Evolutionary conservation across 2,113 vertebrate genomes (phyloP).

Genomic region (Todiramphus chloris): DNA sequence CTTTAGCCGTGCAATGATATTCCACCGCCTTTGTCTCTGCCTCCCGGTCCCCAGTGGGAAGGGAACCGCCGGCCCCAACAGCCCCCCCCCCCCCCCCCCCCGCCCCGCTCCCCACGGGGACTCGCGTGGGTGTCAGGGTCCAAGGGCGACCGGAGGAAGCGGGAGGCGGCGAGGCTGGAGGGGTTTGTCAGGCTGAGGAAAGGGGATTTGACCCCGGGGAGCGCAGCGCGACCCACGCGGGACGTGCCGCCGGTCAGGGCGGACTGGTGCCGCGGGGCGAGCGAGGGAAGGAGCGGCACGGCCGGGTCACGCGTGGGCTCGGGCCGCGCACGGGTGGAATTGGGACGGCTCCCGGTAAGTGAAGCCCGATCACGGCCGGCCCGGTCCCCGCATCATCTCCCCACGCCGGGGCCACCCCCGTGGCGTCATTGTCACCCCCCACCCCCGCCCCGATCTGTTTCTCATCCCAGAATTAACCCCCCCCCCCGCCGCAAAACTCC

Average conservation of each 20-base stretch:
- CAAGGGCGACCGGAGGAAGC: background rate
- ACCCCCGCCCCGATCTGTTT: background rate
- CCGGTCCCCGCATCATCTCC: background rate
- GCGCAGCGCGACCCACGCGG: background rate
- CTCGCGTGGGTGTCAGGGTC: background rate
- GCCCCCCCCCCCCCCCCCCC: background rate
- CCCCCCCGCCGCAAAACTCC: too few relatives aligned
- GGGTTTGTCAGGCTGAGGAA: background rate
- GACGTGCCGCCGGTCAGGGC: background rate
- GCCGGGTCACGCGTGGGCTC: background rate
- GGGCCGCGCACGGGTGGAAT: background rate
- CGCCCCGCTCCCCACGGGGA: background rate
- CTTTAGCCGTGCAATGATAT: conserved; percentile 27
- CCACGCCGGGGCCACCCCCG: background rate
- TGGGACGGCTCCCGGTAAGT: background rate
- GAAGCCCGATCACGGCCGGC: background rate
- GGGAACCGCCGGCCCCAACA: background rate
- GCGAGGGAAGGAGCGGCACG: background rate
- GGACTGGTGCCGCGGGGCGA: background rate
- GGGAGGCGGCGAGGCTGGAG: background rate
- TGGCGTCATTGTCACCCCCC: background rate
- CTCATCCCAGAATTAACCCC: background rate
- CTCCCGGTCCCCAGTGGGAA: background rate
- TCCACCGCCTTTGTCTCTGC: conserved; percentile 33
- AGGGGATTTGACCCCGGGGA: background rate